A percentile compares a stretch with the other conserved stretches of the same genome.
These are phyloP conservation scores for Nipponia nippon DNA, from an alignment of 2,113 vertebrate genomes.

Conservation along the genomic window DNA sequence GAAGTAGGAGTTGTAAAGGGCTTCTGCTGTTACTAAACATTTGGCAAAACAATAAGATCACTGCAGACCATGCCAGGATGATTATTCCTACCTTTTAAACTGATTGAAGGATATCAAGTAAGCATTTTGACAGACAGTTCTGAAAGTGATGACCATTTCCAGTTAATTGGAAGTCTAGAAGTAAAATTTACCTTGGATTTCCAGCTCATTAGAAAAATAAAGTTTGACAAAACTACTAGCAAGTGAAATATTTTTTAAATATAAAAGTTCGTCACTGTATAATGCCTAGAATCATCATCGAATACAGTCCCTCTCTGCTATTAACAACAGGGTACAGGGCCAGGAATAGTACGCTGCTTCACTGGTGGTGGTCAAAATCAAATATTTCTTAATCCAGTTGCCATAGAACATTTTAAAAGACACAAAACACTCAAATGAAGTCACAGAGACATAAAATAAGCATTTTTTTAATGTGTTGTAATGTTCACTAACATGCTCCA, in stretches of 20 bases:
- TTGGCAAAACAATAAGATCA: constrained; percentile 62
- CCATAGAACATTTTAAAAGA: not conserved
- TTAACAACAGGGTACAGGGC: not conserved
- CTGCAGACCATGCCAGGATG: constrained; percentile 41
- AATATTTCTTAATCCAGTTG: not conserved
- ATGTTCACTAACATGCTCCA: not conserved
- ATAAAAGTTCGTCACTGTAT: not conserved
- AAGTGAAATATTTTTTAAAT: not conserved
- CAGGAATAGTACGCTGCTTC: not conserved
- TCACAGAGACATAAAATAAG: not conserved
- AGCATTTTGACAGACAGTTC: constrained; percentile 26
- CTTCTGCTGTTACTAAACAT: constrained; percentile 63
- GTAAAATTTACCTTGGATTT: not conserved
- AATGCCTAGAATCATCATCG: not conserved
- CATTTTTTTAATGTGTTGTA: not conserved
- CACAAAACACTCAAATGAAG: not conserved
- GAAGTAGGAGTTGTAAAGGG: constrained; percentile 59
- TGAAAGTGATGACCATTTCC: not conserved
- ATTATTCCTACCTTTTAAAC: constrained; percentile 45
- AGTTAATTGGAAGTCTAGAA: not conserved
- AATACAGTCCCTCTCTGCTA: not conserved
- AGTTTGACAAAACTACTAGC: not conserved
- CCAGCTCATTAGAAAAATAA: not conserved
- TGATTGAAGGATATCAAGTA: constrained; percentile 24
- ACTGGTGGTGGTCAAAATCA: not conserved